Evolutionary conservation across 2,113 vertebrate genomes (phyloP).

Genomic region (Pardalotus punctatus): DNA sequence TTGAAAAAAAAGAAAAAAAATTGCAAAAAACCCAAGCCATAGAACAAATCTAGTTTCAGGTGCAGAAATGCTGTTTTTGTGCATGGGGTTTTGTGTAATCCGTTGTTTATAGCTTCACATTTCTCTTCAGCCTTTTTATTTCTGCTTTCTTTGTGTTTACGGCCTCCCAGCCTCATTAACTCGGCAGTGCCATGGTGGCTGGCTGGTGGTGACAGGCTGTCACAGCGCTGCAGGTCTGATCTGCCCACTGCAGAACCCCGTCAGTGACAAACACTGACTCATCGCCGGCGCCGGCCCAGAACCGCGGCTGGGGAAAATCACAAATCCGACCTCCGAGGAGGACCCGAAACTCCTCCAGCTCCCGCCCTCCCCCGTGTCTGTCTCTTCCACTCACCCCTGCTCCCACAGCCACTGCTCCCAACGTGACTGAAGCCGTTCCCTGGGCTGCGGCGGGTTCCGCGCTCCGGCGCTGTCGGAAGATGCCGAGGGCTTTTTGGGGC

Average conservation of each 20-base stretch:
- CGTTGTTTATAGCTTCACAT: accelerated
- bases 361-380: background rate
- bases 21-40: accelerated
- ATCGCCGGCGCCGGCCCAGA: accelerated
- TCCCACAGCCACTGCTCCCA: background rate
- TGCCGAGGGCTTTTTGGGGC: accelerated
- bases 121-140: background rate
- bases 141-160: background rate
- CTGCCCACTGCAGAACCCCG: background rate
- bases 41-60: background rate
- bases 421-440: background rate
- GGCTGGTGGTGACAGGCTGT: slow-evolving; percentile 48
- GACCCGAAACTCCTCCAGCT: background rate
- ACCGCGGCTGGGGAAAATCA: background rate
- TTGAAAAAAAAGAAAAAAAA: background rate
- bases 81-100: background rate
- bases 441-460: accelerated
- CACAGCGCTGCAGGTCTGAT: background rate
- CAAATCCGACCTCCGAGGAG: background rate
- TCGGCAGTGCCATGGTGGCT: background rate
- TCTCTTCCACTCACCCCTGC: background rate
- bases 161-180: background rate
- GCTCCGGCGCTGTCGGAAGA: accelerated
- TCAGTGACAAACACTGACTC: slow-evolving; percentile 18
- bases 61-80: background rate